Evolutionary conservation across 2,797 vertebrate species (phyloP).

Genomic region (Hippocampus kuda): DNA sequence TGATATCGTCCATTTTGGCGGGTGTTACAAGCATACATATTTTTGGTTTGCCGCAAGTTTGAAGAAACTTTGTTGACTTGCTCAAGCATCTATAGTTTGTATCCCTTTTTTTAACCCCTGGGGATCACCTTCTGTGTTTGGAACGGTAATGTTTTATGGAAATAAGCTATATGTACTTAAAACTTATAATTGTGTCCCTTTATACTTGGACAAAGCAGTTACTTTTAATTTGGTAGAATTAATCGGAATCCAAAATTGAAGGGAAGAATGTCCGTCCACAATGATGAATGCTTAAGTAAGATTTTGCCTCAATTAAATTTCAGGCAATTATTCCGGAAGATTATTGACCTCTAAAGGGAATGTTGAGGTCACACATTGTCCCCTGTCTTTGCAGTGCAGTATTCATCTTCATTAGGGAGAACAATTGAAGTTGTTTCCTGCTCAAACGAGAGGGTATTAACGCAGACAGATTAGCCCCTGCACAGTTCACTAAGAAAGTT

Average conservation of each 20-base stretch:
- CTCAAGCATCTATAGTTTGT: conserved; percentile 50
- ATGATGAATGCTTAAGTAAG: conserved; percentile 68
- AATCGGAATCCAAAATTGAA: conserved; percentile 72
- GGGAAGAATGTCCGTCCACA: conserved; percentile 59
- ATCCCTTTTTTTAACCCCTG: conserved; percentile 63
- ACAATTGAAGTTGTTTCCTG: conserved; percentile 71
- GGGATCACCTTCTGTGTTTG: conserved; percentile 68
- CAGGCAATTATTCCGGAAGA: conserved; percentile 78
- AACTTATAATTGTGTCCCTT: conserved; percentile 80
- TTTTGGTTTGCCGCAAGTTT: conserved; percentile 20
- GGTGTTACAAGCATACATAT: background rate
- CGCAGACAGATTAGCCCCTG: conserved; percentile 62
- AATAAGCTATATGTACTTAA: conserved; percentile 78
- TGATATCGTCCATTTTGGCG: background rate
- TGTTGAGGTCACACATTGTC: conserved; percentile 70
- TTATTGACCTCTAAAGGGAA: conserved; percentile 80
- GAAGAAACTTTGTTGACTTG: conserved; percentile 46
- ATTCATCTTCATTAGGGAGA: conserved; percentile 86
- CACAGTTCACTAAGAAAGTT: conserved; percentile 61
- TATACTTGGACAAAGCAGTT: conserved; percentile 69
- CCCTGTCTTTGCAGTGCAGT: conserved; percentile 71
- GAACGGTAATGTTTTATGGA: conserved; percentile 73
- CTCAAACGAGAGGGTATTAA: conserved; percentile 67
- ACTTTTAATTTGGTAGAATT: conserved; percentile 77
- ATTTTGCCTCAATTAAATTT: conserved; percentile 82